A percentile compares a stretch with the other conserved stretches of the same genome.
These are phyloP conservation scores for Bettongia penicillata DNA, from an alignment of 2,113 vertebrate genomes.

Conservation along the genomic window DNA sequence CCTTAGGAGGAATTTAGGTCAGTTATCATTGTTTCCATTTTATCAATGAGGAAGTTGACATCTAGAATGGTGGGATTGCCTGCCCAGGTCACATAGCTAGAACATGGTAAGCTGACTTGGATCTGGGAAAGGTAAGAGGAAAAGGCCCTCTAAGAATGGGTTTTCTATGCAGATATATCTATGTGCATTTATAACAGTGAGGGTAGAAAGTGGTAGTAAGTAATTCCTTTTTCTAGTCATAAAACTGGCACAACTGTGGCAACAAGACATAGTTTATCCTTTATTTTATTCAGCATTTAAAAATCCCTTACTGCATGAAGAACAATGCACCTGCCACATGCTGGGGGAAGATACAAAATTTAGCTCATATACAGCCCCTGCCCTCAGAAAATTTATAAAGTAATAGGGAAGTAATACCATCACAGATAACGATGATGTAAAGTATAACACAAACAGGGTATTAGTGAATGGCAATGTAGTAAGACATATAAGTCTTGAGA, in stretches of 20 bases:
- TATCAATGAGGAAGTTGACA: background rate
- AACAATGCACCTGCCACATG: background rate
- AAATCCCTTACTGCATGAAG: background rate
- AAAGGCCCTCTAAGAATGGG: background rate
- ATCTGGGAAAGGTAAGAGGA: background rate
- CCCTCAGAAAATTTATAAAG: background rate
- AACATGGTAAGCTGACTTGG: background rate
- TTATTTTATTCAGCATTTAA: background rate
- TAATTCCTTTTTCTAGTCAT: background rate
- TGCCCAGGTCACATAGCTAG: background rate
- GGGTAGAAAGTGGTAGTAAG: background rate
- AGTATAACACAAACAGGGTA: background rate
- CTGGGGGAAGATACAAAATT: background rate
- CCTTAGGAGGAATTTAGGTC: background rate
- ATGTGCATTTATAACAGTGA: background rate
- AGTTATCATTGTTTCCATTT: conserved; percentile 17
- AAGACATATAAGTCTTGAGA: background rate
- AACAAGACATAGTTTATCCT: background rate
- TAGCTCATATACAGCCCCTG: background rate
- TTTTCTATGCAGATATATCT: background rate
- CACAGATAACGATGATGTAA: background rate
- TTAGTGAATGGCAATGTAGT: background rate
- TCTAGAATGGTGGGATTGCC: background rate
- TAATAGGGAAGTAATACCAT: background rate
- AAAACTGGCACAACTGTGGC: background rate